Conservation (phyloP, 2,888 invertebrate species). For the Cerceris ruficornis region DNA sequence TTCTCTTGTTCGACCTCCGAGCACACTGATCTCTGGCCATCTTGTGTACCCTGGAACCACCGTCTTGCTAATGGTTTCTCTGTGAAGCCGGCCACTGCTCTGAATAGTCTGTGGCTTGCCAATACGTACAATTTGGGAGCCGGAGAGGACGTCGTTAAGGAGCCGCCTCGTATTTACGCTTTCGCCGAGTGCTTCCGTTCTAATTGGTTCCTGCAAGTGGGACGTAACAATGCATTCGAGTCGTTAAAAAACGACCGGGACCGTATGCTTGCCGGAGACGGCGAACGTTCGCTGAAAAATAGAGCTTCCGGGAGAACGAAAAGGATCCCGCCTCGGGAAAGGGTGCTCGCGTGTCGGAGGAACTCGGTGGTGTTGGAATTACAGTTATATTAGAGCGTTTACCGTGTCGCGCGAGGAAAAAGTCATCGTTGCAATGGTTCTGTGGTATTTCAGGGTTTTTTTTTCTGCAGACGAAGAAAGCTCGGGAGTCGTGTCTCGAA, state of each 20-base stretch:
- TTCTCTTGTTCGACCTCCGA: conserved; percentile 31
- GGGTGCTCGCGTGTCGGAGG: too few species aligned
- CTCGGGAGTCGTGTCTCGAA: too few species aligned
- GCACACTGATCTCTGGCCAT: conserved; percentile 1
- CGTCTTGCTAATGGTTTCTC: conserved; percentile 46
- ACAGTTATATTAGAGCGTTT: too few species aligned
- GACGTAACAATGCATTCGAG: conserved; percentile 11
- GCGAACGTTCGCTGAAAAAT: too few species aligned
- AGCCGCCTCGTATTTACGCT: conserved; percentile 28
- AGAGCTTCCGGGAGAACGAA: not conserved
- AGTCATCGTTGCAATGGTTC: too few species aligned
- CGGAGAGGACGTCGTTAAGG: conserved; percentile 49
- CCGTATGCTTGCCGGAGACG: not conserved
- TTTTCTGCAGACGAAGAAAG: too few species aligned
- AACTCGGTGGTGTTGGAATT: too few species aligned
- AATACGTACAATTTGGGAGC: conserved; percentile 37
- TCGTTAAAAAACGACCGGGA: conserved; percentile 20
- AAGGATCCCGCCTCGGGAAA: not conserved
- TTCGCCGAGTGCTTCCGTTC: conserved; percentile 15
- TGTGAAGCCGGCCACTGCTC: conserved; percentile 20
- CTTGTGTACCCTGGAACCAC: conserved; percentile 8
- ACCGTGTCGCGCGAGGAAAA: too few species aligned
- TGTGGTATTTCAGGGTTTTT: too few species aligned
- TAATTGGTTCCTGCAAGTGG: conserved; percentile 15
- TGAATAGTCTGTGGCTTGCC: conserved; percentile 31